A percentile compares a stretch with the other conserved stretches of the same genome.
Conservation (phyloP, 2,113 vertebrate species). For the Semicossyphus pulcher region DNA sequence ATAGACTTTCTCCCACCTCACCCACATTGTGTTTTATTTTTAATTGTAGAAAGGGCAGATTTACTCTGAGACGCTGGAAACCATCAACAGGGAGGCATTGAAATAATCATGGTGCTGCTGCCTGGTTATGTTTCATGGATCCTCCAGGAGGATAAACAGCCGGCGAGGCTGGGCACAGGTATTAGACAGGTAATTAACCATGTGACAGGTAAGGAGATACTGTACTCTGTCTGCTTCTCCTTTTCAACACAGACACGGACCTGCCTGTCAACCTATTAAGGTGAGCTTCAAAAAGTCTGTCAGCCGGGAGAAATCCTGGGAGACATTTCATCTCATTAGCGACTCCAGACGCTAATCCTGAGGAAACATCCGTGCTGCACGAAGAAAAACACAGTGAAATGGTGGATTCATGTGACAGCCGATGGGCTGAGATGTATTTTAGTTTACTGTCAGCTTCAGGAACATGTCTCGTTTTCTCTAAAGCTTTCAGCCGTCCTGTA, state of each 20-base stretch:
- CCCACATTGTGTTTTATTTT: constrained; percentile 26
- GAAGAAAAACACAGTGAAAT: background rate
- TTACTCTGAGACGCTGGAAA: constrained; percentile 5
- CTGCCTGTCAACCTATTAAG: constrained; percentile 12
- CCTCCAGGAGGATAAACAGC: background rate
- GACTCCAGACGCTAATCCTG: background rate
- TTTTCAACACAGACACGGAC: background rate
- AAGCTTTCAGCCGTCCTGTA: background rate
- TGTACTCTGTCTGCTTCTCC: background rate
- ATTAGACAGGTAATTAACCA: constrained; percentile 1
- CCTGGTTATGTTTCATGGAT: too few relatives aligned
- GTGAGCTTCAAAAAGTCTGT: constrained; percentile 1
- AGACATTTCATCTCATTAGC: constrained; percentile 28
- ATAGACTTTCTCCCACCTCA: constrained; percentile 26
- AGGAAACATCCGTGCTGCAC: background rate
- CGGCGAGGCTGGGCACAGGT: background rate
- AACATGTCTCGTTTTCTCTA: background rate
- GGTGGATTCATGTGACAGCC: background rate
- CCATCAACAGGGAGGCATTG: background rate
- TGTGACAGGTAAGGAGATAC: background rate
- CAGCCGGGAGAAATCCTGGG: constrained; percentile 3
- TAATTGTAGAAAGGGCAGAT: background rate
- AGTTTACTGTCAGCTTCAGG: background rate
- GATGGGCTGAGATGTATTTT: background rate
- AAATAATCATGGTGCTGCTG: background rate